phyloP scores from a whole-genome alignment of 1,140 invertebrate species.

The Sycobia sp. region DNA sequence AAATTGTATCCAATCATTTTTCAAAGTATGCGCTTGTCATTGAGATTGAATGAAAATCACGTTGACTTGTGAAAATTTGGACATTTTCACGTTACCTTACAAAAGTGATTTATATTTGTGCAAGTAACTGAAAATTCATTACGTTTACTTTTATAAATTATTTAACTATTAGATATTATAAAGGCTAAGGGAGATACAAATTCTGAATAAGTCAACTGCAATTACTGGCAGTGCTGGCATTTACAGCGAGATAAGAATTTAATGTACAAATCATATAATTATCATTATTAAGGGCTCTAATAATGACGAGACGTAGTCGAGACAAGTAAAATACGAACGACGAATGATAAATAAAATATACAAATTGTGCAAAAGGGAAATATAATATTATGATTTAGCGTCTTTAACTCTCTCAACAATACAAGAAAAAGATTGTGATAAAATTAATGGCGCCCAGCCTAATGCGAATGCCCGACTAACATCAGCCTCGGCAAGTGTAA shows the following conservation, averaged over 20 bases:
- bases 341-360: neutral
- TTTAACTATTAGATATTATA: neutral
- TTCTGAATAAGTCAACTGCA: neutral
- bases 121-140: too few species aligned
- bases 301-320: slow-evolving; percentile 1
- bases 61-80: too few species aligned
- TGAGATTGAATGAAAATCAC: neutral
- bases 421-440: slow-evolving; percentile 24
- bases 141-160: slow-evolving; percentile 2
- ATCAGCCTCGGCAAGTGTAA: too few species aligned
- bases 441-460: slow-evolving; percentile 12
- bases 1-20: slow-evolving; percentile 6
- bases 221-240: neutral
- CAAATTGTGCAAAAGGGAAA: neutral
- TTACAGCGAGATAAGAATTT: slow-evolving; percentile 5
- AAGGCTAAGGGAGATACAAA: neutral
- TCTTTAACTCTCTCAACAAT: too few species aligned
- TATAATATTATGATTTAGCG: too few species aligned
- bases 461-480: slow-evolving; percentile 12
- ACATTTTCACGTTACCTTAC: too few species aligned
- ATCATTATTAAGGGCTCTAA: neutral
- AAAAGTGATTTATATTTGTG: too few species aligned
- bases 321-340: slow-evolving; percentile 4
- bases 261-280: slow-evolving; percentile 22
- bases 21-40: neutral